phyloP scores from a whole-genome alignment of 1,140 invertebrate genomes.

The Rhagoletis pomonella region DNA sequence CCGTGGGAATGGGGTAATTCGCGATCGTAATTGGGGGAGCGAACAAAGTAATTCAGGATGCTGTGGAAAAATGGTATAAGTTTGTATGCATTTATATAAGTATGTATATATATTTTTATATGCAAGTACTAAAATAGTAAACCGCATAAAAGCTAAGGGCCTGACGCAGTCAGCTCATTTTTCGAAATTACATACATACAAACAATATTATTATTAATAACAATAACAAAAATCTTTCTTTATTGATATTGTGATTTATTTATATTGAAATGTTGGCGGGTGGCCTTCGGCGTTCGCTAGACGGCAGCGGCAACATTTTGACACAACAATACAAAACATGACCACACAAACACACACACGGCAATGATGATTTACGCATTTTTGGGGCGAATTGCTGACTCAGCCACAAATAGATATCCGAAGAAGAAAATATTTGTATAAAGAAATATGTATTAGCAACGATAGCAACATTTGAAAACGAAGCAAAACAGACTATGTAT shows the following conservation, averaged over 20 bases:
- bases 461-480: too few species aligned
- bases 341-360: neutral
- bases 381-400: neutral
- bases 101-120: neutral
- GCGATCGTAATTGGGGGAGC: too few species aligned
- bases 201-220: slow-evolving; percentile 40
- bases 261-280: neutral
- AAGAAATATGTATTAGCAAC: too few species aligned
- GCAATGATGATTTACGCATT: slow-evolving; percentile 1
- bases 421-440: neutral
- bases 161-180: neutral
- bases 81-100: too few species aligned
- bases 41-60: too few species aligned
- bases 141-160: neutral
- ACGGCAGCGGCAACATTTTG: neutral
- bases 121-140: neutral
- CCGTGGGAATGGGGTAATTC: too few species aligned
- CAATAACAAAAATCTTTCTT: slow-evolving; percentile 28
- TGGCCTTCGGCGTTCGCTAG: neutral
- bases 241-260: slow-evolving; percentile 47
- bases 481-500: too few species aligned
- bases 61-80: too few species aligned
- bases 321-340: neutral
- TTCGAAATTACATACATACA: slow-evolving; percentile 28
- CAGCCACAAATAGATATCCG: neutral